Conservation (phyloP, 2,888 invertebrate species). For the Hydroisotoma schaefferi region DNA sequence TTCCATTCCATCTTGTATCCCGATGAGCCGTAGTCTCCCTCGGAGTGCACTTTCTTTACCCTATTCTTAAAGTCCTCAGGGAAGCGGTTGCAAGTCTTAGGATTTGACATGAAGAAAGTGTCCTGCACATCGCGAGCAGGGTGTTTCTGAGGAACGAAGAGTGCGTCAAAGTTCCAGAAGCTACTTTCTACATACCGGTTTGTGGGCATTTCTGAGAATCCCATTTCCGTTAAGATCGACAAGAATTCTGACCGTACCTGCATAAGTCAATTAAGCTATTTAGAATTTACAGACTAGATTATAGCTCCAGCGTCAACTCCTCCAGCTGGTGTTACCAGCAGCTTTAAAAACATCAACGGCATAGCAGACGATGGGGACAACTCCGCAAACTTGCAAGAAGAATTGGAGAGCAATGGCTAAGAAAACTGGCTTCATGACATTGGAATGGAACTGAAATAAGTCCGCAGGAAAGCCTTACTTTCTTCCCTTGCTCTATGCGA, state of each 20-base stretch:
- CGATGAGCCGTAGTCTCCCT: slow-evolving; percentile 86
- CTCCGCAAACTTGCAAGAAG: slow-evolving; percentile 25
- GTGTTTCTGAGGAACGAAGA: slow-evolving; percentile 98
- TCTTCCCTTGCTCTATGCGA: neutral
- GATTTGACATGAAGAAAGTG: slow-evolving; percentile 85
- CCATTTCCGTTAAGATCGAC: slow-evolving; percentile 99
- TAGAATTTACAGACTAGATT: neutral
- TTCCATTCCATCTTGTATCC: slow-evolving; percentile 94
- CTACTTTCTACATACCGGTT: slow-evolving; percentile 95
- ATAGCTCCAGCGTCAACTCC: no score
- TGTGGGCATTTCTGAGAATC: slow-evolving; percentile 96
- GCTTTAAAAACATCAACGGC: slow-evolving; percentile 24
- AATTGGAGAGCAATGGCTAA: slow-evolving; percentile 14
- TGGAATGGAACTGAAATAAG: neutral
- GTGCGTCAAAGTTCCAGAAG: slow-evolving; percentile 99
- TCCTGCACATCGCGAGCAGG: slow-evolving; percentile 98
- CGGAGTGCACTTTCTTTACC: slow-evolving; percentile 82
- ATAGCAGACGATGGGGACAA: slow-evolving; percentile 27
- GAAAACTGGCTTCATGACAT: slow-evolving; percentile 16
- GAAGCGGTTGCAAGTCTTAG: slow-evolving; percentile 61
- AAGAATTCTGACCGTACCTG: slow-evolving; percentile 77
- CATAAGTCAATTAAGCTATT: slow-evolving; percentile 16
- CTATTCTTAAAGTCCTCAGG: slow-evolving; percentile 81
- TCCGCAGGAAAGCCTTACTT: neutral
- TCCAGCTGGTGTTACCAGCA: slow-evolving; percentile 10